A percentile compares a stretch with the other conserved stretches of the same genome.
These are phyloP conservation scores for Acridotheres tristis DNA, from an alignment of 2,797 vertebrate species.

Conservation along the genomic window DNA sequence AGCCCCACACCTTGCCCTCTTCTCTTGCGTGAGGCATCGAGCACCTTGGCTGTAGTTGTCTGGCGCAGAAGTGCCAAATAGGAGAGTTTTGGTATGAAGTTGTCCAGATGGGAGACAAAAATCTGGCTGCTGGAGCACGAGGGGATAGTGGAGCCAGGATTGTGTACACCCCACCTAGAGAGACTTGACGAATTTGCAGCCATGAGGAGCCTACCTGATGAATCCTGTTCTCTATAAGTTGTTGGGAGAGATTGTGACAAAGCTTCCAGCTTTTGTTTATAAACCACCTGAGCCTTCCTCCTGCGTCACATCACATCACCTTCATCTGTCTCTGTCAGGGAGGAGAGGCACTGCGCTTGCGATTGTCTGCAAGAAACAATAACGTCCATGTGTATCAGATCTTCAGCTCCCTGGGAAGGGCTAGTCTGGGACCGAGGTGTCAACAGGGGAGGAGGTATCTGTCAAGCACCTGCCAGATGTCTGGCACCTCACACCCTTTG, in stretches of 20 bases:
- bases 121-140: neutral
- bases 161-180: neutral
- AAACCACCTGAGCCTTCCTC: neutral
- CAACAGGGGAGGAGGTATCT: neutral
- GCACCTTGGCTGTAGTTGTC: neutral
- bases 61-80: neutral
- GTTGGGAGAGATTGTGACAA: neutral
- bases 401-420: neutral
- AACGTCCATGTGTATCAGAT: accelerated
- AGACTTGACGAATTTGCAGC: too few relatives aligned
- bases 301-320: neutral
- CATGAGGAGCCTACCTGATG: accelerated
- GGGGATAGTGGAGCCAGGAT: neutral
- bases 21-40: accelerated
- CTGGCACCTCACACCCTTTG: neutral
- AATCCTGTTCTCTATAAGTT: neutral
- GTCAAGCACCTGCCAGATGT: neutral
- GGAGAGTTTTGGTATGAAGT: neutral
- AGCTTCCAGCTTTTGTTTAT: neutral
- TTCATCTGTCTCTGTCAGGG: neutral
- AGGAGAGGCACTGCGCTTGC: accelerated
- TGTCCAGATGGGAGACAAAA: neutral
- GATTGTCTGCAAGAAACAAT: neutral
- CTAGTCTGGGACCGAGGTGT: neutral
- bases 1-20: neutral